These are phyloP conservation scores for Synergus itoensis DNA, from an alignment of 2,888 invertebrate genomes.

Conservation along the genomic window DNA sequence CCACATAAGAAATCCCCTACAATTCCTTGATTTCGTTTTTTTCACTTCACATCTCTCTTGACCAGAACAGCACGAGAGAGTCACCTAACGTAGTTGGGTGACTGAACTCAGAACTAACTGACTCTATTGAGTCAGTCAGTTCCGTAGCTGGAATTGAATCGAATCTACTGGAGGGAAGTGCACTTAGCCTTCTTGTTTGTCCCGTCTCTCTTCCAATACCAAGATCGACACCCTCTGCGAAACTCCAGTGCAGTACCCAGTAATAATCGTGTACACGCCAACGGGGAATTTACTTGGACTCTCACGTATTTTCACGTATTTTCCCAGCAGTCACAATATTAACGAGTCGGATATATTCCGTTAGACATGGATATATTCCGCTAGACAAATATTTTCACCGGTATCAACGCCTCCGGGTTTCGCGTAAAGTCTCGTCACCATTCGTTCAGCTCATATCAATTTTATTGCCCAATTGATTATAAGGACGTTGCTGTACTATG, in stretches of 20 bases:
- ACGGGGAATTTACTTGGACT: constrained; percentile 55
- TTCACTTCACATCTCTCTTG: not conserved
- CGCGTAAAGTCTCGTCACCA: not conserved
- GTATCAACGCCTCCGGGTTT: not conserved
- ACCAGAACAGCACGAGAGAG: constrained; percentile 5
- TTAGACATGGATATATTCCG: not conserved
- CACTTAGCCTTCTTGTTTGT: constrained; percentile 64
- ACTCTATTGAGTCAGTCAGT: constrained; percentile 59
- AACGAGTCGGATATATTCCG: constrained; percentile 11
- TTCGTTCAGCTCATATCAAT: not conserved
- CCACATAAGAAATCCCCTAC: not conserved
- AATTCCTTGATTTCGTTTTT: not conserved
- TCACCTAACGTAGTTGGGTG: not conserved
- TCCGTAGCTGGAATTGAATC: constrained; percentile 67
- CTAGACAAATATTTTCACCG: no score
- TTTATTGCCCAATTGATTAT: not conserved
- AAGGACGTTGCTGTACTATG: not conserved
- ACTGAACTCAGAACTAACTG: no score
- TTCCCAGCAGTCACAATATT: constrained; percentile 56
- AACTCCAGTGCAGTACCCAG: constrained; percentile 51
- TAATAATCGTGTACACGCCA: constrained; percentile 52
- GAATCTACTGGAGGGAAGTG: constrained; percentile 64
- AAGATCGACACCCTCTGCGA: constrained; percentile 35
- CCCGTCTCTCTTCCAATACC: constrained; percentile 57
- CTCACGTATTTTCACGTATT: constrained; percentile 39